These are phyloP conservation scores for Glossophaga mutica DNA, from an alignment of 2,797 vertebrate species.

Conservation along the genomic window DNA sequence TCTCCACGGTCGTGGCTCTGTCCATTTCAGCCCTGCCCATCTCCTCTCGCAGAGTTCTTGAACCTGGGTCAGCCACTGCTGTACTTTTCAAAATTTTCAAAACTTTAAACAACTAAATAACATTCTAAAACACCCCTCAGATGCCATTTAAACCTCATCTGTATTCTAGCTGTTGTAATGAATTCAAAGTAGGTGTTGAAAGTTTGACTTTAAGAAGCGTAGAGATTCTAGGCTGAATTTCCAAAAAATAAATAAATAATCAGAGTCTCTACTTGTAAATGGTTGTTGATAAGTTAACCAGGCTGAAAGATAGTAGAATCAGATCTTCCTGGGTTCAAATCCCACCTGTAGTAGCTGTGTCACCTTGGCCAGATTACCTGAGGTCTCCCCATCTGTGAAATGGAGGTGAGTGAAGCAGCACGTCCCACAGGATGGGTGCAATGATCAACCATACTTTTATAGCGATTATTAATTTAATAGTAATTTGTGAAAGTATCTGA, in stretches of 20 bases:
- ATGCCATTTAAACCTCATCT: neutral
- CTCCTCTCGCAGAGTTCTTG: neutral
- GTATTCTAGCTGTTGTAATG: neutral
- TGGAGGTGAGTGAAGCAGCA: neutral
- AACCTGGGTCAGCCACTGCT: neutral
- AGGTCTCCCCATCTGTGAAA: neutral
- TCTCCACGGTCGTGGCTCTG: neutral
- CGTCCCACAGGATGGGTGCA: neutral
- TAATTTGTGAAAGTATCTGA: neutral
- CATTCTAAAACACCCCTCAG: neutral
- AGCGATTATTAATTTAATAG: neutral
- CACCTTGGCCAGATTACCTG: neutral
- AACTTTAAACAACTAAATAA: neutral
- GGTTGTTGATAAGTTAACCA: neutral
- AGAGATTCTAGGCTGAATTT: neutral
- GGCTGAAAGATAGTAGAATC: neutral
- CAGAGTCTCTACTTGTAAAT: neutral
- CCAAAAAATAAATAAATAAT: neutral
- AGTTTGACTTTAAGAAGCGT: neutral
- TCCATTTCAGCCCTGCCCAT: neutral
- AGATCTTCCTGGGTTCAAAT: neutral
- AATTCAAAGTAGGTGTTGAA: neutral
- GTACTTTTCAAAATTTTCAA: neutral
- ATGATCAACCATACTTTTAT: neutral
- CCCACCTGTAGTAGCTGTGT: neutral